phyloP scores from a whole-genome alignment of 2,797 vertebrate species.

The Glossophaga mutica region DNA sequence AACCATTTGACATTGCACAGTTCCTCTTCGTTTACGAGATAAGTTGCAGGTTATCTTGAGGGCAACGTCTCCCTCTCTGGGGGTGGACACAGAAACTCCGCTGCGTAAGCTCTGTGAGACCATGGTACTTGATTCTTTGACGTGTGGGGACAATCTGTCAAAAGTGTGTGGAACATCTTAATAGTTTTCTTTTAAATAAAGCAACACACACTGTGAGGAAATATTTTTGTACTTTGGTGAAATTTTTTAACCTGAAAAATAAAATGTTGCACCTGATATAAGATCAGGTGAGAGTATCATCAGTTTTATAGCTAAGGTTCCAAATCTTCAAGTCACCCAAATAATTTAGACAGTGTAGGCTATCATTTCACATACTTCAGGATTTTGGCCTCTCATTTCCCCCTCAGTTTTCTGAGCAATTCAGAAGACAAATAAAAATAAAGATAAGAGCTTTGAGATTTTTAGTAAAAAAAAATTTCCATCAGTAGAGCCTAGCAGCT shows the following conservation, averaged over 20 bases:
- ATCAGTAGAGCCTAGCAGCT: not conserved
- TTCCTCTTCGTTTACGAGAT: conserved; percentile 52
- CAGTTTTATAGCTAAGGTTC: not conserved
- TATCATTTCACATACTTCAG: not conserved
- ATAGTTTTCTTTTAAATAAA: not conserved
- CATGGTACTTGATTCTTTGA: not conserved
- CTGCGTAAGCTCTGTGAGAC: not conserved
- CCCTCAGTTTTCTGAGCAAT: not conserved
- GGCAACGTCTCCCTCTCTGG: conserved; percentile 6
- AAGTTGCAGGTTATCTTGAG: conserved; percentile 56
- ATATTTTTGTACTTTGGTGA: not conserved
- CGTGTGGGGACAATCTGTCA: not conserved
- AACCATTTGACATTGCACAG: not conserved
- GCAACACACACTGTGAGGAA: not conserved
- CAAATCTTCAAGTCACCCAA: not conserved
- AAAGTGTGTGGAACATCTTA: not conserved
- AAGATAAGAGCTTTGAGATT: not conserved
- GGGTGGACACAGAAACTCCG: not conserved
- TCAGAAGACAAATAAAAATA: conserved; percentile 18
- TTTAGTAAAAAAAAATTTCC: not conserved
- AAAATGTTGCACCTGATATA: not conserved
- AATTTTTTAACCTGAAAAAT: not conserved
- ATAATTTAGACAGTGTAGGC: not conserved
- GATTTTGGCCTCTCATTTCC: not conserved
- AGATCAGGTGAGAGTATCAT: not conserved